Conservation (phyloP, 2,888 invertebrate genomes). For the Uropetala carovei region DNA sequence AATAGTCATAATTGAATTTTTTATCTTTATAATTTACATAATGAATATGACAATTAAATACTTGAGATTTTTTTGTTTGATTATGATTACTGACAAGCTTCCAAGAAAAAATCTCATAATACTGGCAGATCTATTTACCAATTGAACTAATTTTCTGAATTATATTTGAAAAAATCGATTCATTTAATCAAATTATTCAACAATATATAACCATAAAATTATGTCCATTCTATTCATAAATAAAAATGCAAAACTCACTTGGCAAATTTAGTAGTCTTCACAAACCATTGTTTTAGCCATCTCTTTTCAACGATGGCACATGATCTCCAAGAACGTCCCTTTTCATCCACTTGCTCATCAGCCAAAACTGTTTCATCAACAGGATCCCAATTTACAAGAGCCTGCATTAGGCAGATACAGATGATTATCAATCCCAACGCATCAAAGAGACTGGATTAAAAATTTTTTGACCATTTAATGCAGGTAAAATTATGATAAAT, state of each 20-base stretch:
- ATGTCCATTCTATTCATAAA: background rate
- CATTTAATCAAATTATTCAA: too few species aligned
- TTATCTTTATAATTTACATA: background rate
- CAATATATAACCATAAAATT: too few species aligned
- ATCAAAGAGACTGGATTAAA: too few species aligned
- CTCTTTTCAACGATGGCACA: slow-evolving; percentile 95
- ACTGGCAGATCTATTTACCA: too few species aligned
- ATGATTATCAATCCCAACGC: too few species aligned
- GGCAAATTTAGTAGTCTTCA: slow-evolving; percentile 91
- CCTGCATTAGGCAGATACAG: slow-evolving; percentile 75
- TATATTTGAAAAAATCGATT: too few species aligned
- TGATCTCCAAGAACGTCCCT: slow-evolving; percentile 96
- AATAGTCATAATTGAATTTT: background rate
- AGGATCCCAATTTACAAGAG: slow-evolving; percentile 98
- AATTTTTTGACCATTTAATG: too few species aligned
- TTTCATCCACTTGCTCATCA: slow-evolving; percentile 96
- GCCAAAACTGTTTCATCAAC: slow-evolving; percentile 97
- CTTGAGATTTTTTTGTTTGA: background rate
- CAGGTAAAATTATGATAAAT: too few species aligned
- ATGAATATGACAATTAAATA: background rate
- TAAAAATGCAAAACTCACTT: slow-evolving; percentile 76
- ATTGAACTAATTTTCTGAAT: too few species aligned
- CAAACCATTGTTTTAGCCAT: slow-evolving; percentile 95
- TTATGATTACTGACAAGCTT: background rate
- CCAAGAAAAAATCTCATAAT: too few species aligned